Conservation (phyloP, 2,797 vertebrate species). For the Oreochromis grahami region DNA sequence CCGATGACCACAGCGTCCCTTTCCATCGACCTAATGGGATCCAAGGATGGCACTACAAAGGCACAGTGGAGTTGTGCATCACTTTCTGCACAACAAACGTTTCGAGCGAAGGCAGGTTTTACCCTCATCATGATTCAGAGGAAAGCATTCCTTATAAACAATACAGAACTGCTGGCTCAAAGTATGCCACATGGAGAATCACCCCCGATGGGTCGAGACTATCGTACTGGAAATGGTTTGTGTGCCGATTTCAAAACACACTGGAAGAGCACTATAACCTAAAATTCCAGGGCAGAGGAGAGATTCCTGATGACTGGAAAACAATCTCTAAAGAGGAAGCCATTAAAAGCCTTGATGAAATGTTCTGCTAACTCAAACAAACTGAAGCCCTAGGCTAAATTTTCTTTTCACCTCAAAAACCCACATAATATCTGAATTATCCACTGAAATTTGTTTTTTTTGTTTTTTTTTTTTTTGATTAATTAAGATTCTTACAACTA, state of each 20-base stretch:
- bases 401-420: neutral
- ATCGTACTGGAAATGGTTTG: slow-evolving; percentile 60
- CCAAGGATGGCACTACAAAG: neutral
- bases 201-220: slow-evolving; percentile 38
- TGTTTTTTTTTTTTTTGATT: neutral
- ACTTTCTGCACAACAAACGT: slow-evolving; percentile 47
- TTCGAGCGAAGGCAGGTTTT: neutral
- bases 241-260: slow-evolving; percentile 32
- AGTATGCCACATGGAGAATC: slow-evolving; percentile 35
- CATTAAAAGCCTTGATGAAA: slow-evolving; percentile 26
- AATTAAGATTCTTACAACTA: neutral
- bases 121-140: neutral
- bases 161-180: slow-evolving; percentile 24
- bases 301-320: slow-evolving; percentile 39
- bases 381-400: neutral
- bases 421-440: neutral
- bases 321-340: neutral
- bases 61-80: neutral
- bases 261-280: slow-evolving; percentile 18
- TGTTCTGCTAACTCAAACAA: neutral
- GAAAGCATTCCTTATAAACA: neutral
- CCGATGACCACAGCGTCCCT: slow-evolving; percentile 32
- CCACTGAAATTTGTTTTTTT: rapidly evolving
- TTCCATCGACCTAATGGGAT: slow-evolving; percentile 38
- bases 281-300: neutral